A percentile compares a stretch with the other conserved stretches of the same genome.
Conservation (phyloP, 64 coral and sea anemone species). For the Pachyseris speciosa region DNA sequence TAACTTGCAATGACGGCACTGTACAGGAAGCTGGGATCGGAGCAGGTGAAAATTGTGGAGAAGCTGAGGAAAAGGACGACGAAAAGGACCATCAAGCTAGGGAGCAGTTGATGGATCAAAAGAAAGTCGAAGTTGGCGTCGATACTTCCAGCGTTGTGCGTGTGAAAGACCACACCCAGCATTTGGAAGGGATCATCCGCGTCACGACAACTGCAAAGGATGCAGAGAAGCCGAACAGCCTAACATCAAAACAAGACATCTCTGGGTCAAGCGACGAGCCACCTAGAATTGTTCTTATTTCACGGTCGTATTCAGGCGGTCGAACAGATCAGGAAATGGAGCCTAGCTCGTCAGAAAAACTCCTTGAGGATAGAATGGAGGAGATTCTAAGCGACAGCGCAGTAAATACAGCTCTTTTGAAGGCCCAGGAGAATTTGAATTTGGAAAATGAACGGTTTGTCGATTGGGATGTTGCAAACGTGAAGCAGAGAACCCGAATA, state of each 20-base stretch:
- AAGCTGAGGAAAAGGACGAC: background rate
- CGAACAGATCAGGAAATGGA: background rate
- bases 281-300: background rate
- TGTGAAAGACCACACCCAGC: slow-evolving; percentile 38
- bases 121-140: slow-evolving; percentile 7
- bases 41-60: background rate
- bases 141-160: slow-evolving; percentile 60
- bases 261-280: background rate
- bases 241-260: slow-evolving; percentile 4
- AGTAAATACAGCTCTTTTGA: background rate
- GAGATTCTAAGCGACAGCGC: slow-evolving; percentile 15
- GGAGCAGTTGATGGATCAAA: background rate
- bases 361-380: slow-evolving; percentile 3
- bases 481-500: slow-evolving; percentile 23
- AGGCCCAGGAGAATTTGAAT: slow-evolving; percentile 27
- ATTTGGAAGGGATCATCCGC: slow-evolving; percentile 62
- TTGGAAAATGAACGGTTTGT: slow-evolving; percentile 2
- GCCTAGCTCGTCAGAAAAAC: background rate
- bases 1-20: background rate
- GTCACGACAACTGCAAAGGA: slow-evolving; percentile 4
- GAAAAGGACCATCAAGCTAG: background rate
- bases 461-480: slow-evolving; percentile 46
- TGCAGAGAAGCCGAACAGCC: slow-evolving; percentile 20
- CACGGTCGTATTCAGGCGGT: background rate
- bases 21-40: background rate